phyloP scores from a whole-genome alignment of 2,797 vertebrate species.

The Rhyacichthys aspro region DNA sequence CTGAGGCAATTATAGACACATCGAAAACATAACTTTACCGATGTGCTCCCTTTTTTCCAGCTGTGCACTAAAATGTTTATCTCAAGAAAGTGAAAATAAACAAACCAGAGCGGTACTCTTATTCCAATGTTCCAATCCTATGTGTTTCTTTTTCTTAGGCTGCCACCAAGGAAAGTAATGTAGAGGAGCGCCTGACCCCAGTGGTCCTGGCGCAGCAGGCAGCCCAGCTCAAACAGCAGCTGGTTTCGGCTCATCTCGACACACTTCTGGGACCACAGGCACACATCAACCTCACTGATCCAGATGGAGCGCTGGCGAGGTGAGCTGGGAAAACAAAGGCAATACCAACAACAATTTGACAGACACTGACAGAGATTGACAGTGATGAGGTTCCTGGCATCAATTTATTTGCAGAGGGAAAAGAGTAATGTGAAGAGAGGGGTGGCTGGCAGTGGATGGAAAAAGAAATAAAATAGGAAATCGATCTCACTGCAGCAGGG shows the following conservation, averaged over 20 bases:
- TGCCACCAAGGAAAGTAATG: conserved; percentile 84
- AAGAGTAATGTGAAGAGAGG: conserved; percentile 1
- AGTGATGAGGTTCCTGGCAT: neutral
- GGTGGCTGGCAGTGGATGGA: neutral
- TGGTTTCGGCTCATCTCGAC: conserved; percentile 90
- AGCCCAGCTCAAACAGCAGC: conserved; percentile 90
- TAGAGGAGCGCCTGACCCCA: conserved; percentile 90
- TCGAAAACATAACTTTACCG: too few relatives aligned
- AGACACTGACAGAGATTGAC: conserved; percentile 9
- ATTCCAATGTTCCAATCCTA: neutral
- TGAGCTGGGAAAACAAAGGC: conserved; percentile 67
- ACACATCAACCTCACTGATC: conserved; percentile 90
- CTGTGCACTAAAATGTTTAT: too few relatives aligned
- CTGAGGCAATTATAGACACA: too few relatives aligned
- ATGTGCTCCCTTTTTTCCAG: too few relatives aligned
- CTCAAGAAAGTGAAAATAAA: too few relatives aligned
- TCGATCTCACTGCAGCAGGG: conserved; percentile 7
- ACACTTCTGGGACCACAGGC: conserved; percentile 88
- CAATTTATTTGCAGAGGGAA: neutral
- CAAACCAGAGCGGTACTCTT: neutral
- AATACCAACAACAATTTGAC: neutral
- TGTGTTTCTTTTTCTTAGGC: conserved; percentile 66
- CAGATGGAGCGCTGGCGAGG: conserved; percentile 92
- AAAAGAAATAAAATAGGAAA: conserved; percentile 2
- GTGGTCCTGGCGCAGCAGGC: conserved; percentile 91